Conservation (phyloP, 2,113 vertebrate species). For the Calonectris borealis region DNA sequence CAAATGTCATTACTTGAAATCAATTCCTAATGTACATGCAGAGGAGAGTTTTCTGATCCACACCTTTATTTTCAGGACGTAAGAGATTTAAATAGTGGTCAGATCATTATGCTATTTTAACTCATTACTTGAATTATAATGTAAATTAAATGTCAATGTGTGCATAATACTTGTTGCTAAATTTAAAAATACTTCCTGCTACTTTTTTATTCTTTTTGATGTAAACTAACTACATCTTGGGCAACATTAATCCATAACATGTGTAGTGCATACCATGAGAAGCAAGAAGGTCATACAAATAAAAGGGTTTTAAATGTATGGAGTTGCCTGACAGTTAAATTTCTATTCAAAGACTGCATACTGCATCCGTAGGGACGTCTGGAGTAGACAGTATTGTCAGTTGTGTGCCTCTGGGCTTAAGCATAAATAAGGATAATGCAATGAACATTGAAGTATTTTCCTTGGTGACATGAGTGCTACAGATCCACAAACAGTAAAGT, state of each 20-base stretch:
- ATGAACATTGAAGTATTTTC: neutral
- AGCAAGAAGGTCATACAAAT: neutral
- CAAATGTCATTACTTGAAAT: neutral
- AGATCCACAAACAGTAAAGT: neutral
- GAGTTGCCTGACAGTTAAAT: neutral
- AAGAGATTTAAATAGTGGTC: neutral
- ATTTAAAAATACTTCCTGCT: neutral
- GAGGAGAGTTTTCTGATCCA: neutral
- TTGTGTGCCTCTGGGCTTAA: neutral
- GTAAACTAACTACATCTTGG: neutral
- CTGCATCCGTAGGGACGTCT: constrained; percentile 32
- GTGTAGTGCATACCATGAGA: neutral
- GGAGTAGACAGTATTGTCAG: neutral
- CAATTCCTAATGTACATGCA: neutral
- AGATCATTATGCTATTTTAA: neutral
- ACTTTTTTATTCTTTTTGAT: neutral
- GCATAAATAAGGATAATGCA: neutral
- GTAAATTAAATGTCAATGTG: neutral
- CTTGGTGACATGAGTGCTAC: neutral
- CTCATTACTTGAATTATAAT: neutral
- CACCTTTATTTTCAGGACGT: neutral
- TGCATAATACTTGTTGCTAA: constrained; percentile 46
- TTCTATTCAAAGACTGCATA: neutral
- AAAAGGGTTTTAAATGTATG: neutral
- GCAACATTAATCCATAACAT: neutral